These are phyloP conservation scores for Aethes cnicana DNA, from an alignment of 2,888 invertebrate genomes.

Conservation along the genomic window DNA sequence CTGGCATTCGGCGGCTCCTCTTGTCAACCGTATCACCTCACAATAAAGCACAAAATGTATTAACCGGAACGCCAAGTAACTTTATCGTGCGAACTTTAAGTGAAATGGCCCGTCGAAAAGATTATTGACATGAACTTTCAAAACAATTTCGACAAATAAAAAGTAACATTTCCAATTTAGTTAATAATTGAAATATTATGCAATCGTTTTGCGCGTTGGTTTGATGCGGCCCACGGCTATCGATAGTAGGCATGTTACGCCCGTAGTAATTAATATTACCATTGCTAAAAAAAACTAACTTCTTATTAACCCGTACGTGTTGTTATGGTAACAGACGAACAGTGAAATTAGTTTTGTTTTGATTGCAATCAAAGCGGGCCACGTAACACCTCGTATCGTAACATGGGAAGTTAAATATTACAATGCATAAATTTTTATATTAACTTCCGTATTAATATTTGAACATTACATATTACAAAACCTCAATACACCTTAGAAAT, in stretches of 20 bases:
- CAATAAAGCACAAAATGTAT: background rate
- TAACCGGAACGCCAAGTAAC: background rate
- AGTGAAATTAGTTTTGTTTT: slow-evolving; percentile 7
- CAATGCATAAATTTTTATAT: background rate
- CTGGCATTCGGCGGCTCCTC: slow-evolving; percentile 34
- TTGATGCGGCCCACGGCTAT: too few species aligned
- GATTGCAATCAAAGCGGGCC: background rate
- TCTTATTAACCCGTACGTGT: background rate
- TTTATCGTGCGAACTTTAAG: slow-evolving; percentile 9
- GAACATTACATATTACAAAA: too few species aligned
- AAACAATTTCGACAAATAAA: slow-evolving; percentile 35
- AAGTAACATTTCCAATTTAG: slow-evolving; percentile 29
- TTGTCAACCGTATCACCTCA: slow-evolving; percentile 30
- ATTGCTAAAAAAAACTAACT: too few species aligned
- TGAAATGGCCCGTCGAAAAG: slow-evolving; percentile 18
- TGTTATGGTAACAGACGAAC: background rate
- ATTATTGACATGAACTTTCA: slow-evolving; percentile 34
- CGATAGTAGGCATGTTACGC: too few species aligned
- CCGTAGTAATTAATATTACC: too few species aligned
- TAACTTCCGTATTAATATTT: slow-evolving; percentile 17
- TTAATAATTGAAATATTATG: slow-evolving; percentile 20
- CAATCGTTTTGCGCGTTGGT: slow-evolving; percentile 1
- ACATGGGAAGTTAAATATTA: slow-evolving; percentile 14
- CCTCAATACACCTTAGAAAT: too few species aligned
- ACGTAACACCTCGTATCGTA: slow-evolving; percentile 16